These are phyloP conservation scores for Ifrita kowaldi DNA, from an alignment of 2,113 vertebrate species.

Conservation along the genomic window DNA sequence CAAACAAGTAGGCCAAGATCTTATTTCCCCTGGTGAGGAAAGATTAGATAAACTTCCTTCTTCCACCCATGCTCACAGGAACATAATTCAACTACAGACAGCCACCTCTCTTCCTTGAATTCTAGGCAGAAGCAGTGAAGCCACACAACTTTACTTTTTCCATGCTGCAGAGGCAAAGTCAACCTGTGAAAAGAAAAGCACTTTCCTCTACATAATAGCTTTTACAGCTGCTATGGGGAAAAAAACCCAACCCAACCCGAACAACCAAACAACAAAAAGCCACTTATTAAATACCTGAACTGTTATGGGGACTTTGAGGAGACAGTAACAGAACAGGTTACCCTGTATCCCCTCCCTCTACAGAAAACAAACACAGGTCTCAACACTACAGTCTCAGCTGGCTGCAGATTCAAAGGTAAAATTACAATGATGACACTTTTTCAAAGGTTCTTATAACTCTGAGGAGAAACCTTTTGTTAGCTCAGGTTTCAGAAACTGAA, in stretches of 20 bases:
- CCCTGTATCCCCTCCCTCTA: background rate
- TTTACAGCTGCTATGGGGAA: background rate
- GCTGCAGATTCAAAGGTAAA: background rate
- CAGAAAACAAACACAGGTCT: background rate
- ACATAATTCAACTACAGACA: background rate
- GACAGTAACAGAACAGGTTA: background rate
- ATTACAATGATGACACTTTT: background rate
- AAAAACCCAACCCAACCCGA: background rate
- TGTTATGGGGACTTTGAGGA: background rate
- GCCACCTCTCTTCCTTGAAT: background rate
- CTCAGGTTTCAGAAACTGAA: background rate
- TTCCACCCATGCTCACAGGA: background rate
- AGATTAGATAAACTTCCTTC: background rate
- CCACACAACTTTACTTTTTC: background rate
- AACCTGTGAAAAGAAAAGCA: background rate
- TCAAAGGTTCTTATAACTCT: background rate
- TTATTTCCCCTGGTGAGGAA: background rate
- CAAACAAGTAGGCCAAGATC: background rate
- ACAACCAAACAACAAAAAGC: background rate
- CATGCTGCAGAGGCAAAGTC: background rate
- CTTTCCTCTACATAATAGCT: background rate
- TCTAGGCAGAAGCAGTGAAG: background rate
- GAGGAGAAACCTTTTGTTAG: background rate
- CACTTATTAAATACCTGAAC: background rate
- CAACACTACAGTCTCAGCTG: background rate